Evolutionary conservation across 2,113 vertebrate species (phyloP).

Genomic region (Neodontobutis hainanensis): DNA sequence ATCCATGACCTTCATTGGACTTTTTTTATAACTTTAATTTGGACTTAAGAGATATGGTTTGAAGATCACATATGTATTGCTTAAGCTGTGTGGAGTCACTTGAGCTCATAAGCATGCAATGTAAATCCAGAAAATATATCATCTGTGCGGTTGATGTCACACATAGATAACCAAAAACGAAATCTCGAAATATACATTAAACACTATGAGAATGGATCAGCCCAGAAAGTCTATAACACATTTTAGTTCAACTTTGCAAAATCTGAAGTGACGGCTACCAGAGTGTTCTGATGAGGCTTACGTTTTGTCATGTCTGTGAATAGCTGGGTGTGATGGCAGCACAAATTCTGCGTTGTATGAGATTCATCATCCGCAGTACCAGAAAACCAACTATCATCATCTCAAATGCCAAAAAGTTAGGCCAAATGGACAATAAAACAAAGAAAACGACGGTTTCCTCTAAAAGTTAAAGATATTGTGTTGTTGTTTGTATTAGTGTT

Average conservation of each 20-base stretch:
- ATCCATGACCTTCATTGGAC: constrained; percentile 45
- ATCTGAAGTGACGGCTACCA: constrained; percentile 34
- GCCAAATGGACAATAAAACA: too few species aligned
- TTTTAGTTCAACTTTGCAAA: constrained; percentile 12
- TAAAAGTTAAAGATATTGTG: too few species aligned
- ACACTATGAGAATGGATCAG: not conserved
- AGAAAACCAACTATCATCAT: constrained; percentile 1
- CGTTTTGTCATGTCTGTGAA: constrained; percentile 41
- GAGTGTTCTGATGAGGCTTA: constrained; percentile 38
- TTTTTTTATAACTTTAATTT: constrained; percentile 24
- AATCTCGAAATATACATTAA: not conserved
- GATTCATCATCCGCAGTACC: constrained; percentile 16
- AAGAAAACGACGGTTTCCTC: too few species aligned
- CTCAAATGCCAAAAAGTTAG: too few species aligned
- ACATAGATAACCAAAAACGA: not conserved
- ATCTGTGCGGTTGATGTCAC: not conserved
- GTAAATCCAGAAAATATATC: not conserved
- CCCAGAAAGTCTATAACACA: constrained; percentile 20
- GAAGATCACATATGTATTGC: constrained; percentile 3
- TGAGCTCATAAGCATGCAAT: not conserved
- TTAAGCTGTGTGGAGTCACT: constrained; percentile 1
- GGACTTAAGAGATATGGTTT: constrained; percentile 3
- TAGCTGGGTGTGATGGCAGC: constrained; percentile 3
- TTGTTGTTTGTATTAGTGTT: too few species aligned
- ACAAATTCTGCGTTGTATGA: constrained; percentile 4